These are phyloP conservation scores for Gymnocypris eckloni DNA, from an alignment of 2,797 vertebrate species.

Conservation along the genomic window DNA sequence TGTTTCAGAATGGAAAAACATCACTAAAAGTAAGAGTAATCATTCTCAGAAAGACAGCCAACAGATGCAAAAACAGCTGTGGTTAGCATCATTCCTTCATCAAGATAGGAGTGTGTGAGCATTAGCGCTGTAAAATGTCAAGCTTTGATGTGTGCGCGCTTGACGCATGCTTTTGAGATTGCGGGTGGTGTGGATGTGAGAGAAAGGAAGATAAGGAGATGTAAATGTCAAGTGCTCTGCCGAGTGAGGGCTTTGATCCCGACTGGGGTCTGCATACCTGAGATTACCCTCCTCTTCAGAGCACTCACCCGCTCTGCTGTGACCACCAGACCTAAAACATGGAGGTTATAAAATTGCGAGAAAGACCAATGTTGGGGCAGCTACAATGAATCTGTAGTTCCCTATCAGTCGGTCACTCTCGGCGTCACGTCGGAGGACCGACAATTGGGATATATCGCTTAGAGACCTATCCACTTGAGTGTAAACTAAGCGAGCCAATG, in stretches of 20 bases:
- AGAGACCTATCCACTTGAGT: too few species aligned
- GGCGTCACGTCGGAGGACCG: too few species aligned
- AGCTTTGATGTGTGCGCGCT: slow-evolving; percentile 53
- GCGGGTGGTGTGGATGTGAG: slow-evolving; percentile 37
- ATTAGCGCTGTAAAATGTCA: slow-evolving; percentile 38
- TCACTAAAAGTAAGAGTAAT: neutral
- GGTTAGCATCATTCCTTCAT: slow-evolving; percentile 48
- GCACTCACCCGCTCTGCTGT: neutral
- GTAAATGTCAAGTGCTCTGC: slow-evolving; percentile 63
- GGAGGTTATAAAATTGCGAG: neutral
- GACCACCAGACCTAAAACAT: neutral
- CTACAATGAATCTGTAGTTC: neutral
- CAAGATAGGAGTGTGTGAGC: slow-evolving; percentile 39
- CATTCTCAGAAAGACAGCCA: slow-evolving; percentile 1
- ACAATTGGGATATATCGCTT: too few species aligned
- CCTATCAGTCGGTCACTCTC: too few species aligned
- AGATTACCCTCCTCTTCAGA: slow-evolving; percentile 38
- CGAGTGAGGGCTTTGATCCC: slow-evolving; percentile 53
- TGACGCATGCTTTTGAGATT: slow-evolving; percentile 25
- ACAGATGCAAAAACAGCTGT: slow-evolving; percentile 30
- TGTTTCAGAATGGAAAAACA: neutral
- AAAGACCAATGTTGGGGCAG: neutral
- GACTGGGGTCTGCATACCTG: slow-evolving; percentile 14
- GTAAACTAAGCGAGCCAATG: too few species aligned
- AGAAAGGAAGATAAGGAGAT: slow-evolving; percentile 50